Conservation (phyloP, 2,888 invertebrate genomes). For the Thyatira batis region DNA sequence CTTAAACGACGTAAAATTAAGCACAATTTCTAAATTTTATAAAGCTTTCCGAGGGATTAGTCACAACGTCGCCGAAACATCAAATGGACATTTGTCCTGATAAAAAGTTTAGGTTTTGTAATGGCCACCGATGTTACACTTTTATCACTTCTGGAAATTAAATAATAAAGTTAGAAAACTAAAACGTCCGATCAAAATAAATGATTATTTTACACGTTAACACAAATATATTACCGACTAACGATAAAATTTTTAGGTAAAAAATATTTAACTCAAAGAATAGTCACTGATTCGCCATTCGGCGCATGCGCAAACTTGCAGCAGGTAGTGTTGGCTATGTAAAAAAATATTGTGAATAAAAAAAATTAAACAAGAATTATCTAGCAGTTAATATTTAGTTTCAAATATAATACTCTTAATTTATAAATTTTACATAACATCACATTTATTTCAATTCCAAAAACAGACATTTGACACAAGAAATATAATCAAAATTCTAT, state of each 20-base stretch:
- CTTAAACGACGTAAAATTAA: conserved; percentile 47
- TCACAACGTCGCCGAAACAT: conserved; percentile 83
- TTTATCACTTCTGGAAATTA: conserved; percentile 63
- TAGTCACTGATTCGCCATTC: conserved; percentile 82
- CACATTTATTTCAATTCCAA: no score
- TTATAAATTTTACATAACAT: no score
- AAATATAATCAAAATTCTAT: no score
- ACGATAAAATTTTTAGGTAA: conserved; percentile 78
- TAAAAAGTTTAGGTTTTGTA: conserved; percentile 82
- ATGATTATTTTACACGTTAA: conserved; percentile 58
- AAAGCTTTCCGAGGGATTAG: conserved; percentile 67
- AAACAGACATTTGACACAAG: no score
- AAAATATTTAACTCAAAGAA: conserved; percentile 80
- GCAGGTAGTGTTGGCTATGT: conserved; percentile 57
- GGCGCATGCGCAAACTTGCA: conserved; percentile 82
- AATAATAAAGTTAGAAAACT: conserved; percentile 41
- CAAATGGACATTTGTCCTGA: conserved; percentile 81
- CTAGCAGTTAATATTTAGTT: no score
- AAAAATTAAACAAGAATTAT: no score
- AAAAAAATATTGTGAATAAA: conserved; percentile 20
- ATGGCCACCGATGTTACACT: conserved; percentile 82
- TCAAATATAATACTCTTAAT: no score
- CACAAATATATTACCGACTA: conserved; percentile 72
- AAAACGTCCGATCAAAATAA: conserved; percentile 45
- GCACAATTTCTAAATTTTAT: conserved; percentile 61